Conservation (phyloP, 2,797 vertebrate genomes). For the Harpagifer antarcticus region DNA sequence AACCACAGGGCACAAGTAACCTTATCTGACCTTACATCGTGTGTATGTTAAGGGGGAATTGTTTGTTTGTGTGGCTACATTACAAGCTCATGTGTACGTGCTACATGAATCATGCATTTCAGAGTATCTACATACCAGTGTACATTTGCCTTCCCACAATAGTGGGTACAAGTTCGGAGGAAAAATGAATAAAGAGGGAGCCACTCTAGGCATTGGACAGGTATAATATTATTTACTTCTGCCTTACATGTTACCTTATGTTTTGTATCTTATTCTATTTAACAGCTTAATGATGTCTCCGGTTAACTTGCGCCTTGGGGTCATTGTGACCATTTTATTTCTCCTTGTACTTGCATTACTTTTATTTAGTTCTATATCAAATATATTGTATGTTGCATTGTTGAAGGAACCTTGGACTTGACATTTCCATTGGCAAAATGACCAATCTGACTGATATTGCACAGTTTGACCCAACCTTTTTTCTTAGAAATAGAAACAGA, state of each 20-base stretch:
- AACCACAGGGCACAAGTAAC: conserved; percentile 15
- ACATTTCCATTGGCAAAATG: too few relatives aligned
- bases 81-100: background rate
- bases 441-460: background rate
- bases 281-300: too few relatives aligned
- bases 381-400: too few relatives aligned
- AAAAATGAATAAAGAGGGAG: background rate
- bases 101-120: conserved; percentile 1
- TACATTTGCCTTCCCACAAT: background rate
- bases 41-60: background rate
- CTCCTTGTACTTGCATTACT: too few relatives aligned
- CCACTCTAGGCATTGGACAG: background rate
- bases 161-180: conserved; percentile 1
- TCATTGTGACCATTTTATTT: too few relatives aligned
- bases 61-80: background rate
- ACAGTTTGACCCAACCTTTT: background rate
- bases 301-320: too few relatives aligned
- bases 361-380: too few relatives aligned
- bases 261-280: too few relatives aligned
- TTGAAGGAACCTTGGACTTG: too few relatives aligned
- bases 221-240: too few relatives aligned
- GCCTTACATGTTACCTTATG: too few relatives aligned
- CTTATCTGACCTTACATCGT: background rate
- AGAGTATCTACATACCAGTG: background rate
- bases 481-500: conserved; percentile 8